phyloP scores from a whole-genome alignment of 2,797 vertebrate species.

The Hemitrygon akajei region DNA sequence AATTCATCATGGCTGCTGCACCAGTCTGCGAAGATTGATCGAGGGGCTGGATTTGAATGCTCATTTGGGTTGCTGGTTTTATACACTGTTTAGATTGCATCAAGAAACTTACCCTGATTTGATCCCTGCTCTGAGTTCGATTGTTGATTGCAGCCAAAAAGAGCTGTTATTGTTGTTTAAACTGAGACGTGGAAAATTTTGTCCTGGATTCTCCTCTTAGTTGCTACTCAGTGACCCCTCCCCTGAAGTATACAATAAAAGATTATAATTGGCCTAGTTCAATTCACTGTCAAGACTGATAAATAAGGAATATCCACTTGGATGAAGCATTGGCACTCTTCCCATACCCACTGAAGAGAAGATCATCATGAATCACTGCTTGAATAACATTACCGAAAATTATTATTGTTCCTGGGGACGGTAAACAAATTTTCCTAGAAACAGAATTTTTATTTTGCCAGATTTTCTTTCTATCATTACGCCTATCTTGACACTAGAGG shows the following conservation, averaged over 20 bases:
- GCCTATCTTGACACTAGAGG: neutral
- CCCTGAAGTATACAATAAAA: neutral
- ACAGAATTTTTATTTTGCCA: neutral
- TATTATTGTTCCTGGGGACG: neutral
- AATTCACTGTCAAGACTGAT: neutral
- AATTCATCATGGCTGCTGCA: slow-evolving; percentile 2
- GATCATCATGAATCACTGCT: neutral
- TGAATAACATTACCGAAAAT: neutral
- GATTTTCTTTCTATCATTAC: neutral
- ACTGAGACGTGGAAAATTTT: neutral
- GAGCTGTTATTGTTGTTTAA: neutral
- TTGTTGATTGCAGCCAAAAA: neutral
- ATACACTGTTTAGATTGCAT: too few relatives aligned
- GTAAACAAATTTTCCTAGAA: too few relatives aligned
- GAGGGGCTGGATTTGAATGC: neutral
- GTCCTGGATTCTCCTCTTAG: neutral
- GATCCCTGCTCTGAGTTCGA: neutral
- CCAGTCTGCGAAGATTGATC: neutral
- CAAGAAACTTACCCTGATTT: neutral
- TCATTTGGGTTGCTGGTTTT: neutral
- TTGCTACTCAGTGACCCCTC: neutral
- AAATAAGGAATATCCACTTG: neutral
- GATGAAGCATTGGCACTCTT: neutral
- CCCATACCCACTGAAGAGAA: neutral
- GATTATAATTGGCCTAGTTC: neutral